These are phyloP conservation scores for Tadarida brasiliensis DNA, from an alignment of 2,797 vertebrate species.

Conservation along the genomic window DNA sequence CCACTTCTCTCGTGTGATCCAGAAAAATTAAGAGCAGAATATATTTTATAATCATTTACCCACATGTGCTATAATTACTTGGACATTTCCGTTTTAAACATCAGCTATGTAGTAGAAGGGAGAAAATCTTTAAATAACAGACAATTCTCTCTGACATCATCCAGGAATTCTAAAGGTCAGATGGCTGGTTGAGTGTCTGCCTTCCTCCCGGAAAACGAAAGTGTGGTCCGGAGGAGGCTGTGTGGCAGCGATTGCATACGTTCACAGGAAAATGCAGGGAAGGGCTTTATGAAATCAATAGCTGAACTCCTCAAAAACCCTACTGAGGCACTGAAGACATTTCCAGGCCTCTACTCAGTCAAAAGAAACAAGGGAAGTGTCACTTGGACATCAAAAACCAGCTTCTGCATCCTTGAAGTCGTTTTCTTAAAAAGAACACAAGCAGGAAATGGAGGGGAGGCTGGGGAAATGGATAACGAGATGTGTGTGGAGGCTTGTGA, in stretches of 20 bases:
- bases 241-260: not conserved
- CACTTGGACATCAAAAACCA: constrained; percentile 27
- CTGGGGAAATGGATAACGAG: not conserved
- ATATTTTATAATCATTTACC: constrained; percentile 53
- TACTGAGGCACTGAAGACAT: constrained; percentile 50
- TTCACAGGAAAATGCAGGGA: constrained; percentile 19
- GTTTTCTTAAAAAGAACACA: constrained; percentile 51
- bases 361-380: constrained; percentile 64
- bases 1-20: not conserved
- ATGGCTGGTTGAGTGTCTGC: not conserved
- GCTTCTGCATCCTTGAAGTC: not conserved
- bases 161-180: constrained; percentile 55
- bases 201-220: not conserved
- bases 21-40: constrained; percentile 33
- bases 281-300: constrained; percentile 43
- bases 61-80: constrained; percentile 48
- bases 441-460: constrained; percentile 23
- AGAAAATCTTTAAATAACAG: constrained; percentile 43
- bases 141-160: not conserved
- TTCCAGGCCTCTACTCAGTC: constrained; percentile 49
- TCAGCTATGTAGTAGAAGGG: not conserved
- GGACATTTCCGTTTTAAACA: constrained; percentile 35
- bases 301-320: constrained; percentile 2
- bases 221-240: not conserved
- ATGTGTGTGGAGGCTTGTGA: not conserved